Conservation (phyloP, 2,888 invertebrate genomes). For the Parasteatoda lunata region DNA sequence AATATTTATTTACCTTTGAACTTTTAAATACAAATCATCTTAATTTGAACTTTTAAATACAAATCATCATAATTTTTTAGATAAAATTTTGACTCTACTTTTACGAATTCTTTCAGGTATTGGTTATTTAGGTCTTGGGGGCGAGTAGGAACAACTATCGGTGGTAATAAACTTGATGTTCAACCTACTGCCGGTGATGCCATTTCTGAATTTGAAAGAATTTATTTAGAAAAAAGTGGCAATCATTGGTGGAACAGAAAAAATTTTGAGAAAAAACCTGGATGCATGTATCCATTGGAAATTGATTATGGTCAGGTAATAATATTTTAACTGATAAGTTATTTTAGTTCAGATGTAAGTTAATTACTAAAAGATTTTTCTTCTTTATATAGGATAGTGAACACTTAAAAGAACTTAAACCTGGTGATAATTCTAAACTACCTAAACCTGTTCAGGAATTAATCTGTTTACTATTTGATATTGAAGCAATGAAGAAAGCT, state of each 20-base stretch:
- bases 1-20: no score
- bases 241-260: constrained; percentile 84
- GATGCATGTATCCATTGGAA: constrained; percentile 88
- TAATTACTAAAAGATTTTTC: neutral
- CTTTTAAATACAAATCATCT: no score
- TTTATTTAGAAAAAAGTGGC: constrained; percentile 87
- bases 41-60: no score
- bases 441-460: constrained; percentile 86
- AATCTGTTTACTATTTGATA: constrained; percentile 90
- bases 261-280: constrained; percentile 83
- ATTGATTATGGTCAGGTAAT: constrained; percentile 84
- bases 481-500: constrained; percentile 91
- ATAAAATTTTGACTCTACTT: no score
- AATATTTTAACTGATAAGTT: constrained; percentile 18
- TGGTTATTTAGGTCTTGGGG: constrained; percentile 96
- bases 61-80: no score
- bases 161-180: constrained; percentile 81
- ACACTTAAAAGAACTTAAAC: constrained; percentile 28
- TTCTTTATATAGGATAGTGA: constrained; percentile 23
- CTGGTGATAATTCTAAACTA: constrained; percentile 80
- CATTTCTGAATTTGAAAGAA: constrained; percentile 78
- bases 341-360: neutral
- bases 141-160: constrained; percentile 94
- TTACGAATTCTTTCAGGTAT: constrained; percentile 74
- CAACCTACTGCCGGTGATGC: constrained; percentile 78